Base-by-base conservation (phyloP, 37 sponge, comb jelly and placozoan genomes). In the Spongilla lacustris region DNA sequence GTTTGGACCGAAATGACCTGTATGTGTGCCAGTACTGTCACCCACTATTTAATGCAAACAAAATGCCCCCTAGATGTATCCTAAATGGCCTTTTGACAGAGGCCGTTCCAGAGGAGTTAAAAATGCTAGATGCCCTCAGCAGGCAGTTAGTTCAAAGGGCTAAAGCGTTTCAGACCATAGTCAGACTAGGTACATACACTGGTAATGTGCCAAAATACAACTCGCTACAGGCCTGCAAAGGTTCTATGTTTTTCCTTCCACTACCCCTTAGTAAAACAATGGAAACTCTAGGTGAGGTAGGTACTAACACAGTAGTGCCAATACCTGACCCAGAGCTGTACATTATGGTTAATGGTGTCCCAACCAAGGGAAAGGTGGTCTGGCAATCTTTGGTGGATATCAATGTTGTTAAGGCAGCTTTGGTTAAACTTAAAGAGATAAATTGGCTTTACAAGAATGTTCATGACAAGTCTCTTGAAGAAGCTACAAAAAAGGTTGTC, bases 21-120 rank as follows among this genome's bases (percentile, higher is more conserved):
- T 91, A 76, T 66, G 58, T 82, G 86, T 91, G 87, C 79, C 24
- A 91, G 34, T 79, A 92, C 79, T 92, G 93, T 41, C 71, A 50
- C 33, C 69, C 82, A 27, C 25, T 24, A 12, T 23, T 89, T 3
- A 93, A 68, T 19, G 35, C 3, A 23, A 46, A 73, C 26, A 89
- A 74, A 30, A 82, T 93, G 86, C 89, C 89, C 30, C 36, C 86
- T 32, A 10, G 86, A 6, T 89, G 89, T 81, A 79, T 89, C n/a
- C 84, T 93, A 4, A 93, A 93, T 83, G 93, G 86, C 41, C 70
- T 89, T 35, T 25, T 82, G 76, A 71, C 77, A 0, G 83, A 34
- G 13, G 82, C 91, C 14, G 73, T 91, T 30, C 91, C 91, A 14
- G 35, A 2, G 73, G 83, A 89, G 46, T 77, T 93, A 72, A 22